phyloP scores from a whole-genome alignment of 1,140 invertebrate genomes.

The Lordiphosa mommai region DNA sequence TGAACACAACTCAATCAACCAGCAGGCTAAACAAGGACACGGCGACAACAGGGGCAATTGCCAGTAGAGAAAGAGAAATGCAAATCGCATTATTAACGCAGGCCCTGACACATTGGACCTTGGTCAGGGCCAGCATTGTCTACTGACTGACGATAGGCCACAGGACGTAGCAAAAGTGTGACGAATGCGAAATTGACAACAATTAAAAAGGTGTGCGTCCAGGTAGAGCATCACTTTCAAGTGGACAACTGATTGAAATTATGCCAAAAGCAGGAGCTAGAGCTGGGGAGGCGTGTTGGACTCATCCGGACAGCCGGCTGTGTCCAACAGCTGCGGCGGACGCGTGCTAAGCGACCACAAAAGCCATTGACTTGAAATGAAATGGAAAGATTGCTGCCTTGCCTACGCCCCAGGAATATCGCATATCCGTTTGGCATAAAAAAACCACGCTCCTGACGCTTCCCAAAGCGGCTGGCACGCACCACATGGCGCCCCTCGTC shows the following conservation, averaged over 20 bases:
- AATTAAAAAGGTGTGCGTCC: conserved; percentile 52
- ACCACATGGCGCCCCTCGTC: conserved; percentile 64
- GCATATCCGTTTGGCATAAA: conserved; percentile 74
- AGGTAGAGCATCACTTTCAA: conserved; percentile 54
- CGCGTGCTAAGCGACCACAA: conserved; percentile 71
- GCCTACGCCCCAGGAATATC: conserved; percentile 59
- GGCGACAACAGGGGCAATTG: conserved; percentile 6
- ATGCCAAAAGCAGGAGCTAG: conserved; percentile 1
- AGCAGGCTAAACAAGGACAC: conserved; percentile 57
- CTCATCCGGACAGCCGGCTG: conserved; percentile 48
- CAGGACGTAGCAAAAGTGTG: conserved; percentile 60
- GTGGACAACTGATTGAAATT: conserved; percentile 63
- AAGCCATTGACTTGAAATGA: conserved; percentile 61
- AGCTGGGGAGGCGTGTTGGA: conserved; percentile 15
- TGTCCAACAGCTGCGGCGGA: conserved; percentile 57
- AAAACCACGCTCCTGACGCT: conserved; percentile 33
- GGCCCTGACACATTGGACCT: conserved; percentile 38
- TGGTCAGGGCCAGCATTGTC: conserved; percentile 32
- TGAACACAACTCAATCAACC: conserved; percentile 64
- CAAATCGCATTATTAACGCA: conserved; percentile 77
- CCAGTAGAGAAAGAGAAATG: conserved; percentile 48
- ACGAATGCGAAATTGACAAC: conserved; percentile 68
- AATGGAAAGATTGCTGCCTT: conserved; percentile 52
- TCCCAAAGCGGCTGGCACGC: conserved; percentile 51
- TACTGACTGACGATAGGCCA: conserved; percentile 31